These are phyloP conservation scores for Lamellibrachia satsuma DNA, from an alignment of 2,888 invertebrate species.

Conservation along the genomic window DNA sequence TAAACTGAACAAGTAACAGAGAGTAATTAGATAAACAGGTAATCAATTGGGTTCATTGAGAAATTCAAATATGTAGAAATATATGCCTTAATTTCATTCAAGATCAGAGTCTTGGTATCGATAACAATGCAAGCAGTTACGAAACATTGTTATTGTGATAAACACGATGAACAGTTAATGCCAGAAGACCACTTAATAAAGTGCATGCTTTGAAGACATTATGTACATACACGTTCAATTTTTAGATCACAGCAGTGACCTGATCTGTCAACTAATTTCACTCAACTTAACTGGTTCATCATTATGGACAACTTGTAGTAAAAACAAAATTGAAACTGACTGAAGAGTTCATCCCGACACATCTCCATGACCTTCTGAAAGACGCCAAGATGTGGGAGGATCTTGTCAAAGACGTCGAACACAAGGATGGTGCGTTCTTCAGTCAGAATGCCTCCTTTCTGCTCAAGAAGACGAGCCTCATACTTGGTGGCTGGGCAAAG, in stretches of 20 bases:
- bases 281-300: neutral
- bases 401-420: constrained; percentile 25
- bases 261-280: neutral
- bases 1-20: no score
- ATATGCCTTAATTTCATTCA: neutral
- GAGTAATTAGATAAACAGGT: no score
- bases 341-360: constrained; percentile 23
- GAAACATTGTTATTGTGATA: neutral
- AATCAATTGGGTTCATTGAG: no score
- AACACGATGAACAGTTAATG: neutral
- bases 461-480: constrained; percentile 23
- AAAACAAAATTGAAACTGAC: neutral
- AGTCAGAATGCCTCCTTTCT: neutral
- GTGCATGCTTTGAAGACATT: neutral
- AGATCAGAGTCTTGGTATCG: neutral
- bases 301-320: neutral
- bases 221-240: neutral
- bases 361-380: constrained; percentile 9
- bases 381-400: constrained; percentile 22
- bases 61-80: no score
- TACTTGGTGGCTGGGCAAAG: constrained; percentile 22
- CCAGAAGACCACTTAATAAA: neutral
- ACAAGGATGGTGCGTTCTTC: constrained; percentile 19
- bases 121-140: neutral
- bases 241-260: neutral